Base-by-base conservation (phyloP, 2,113 vertebrate species). In the Elanus axillaris region DNA sequence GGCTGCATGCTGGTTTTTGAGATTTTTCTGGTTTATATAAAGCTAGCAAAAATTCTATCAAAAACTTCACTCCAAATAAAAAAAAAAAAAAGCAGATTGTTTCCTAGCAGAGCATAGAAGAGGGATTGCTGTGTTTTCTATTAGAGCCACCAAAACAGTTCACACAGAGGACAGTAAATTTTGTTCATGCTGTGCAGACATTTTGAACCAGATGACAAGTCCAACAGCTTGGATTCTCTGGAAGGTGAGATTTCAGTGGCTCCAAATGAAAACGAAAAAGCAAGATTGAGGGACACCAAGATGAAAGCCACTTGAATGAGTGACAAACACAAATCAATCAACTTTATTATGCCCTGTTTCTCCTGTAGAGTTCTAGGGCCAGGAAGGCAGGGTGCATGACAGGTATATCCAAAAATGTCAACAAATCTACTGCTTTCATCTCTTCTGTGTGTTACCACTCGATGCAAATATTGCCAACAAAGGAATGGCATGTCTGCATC, bases 271-370 rank as follows among this genome's bases (percentile, higher is more conserved):
- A 98, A 97, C 84, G 92, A 96, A 97, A 96, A 84, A 88, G 78
- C 88, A 85, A 94, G 73, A 92, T 76, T 91, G 91, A 98, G 97
- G 83, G 82, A 84, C 84, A 89, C 85, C 79, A 88, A 97, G 95
- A 95, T 77, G 87, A 96, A 95, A 97, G 84, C 36, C 77, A 86
- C 93, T 94, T 97, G 96, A 96, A 94, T 90, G 91, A 97, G 92
- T 95, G 90, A 96, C 92, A 97, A 96, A 96, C 90, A 89, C 79
- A 96, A 97, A 98, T 98, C 97, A 97, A 97, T 98, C 96, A 96
- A 83, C 48, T 42, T 96, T 96, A 96, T 97, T 93, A 90, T 89
- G 85, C 62, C 88, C 88, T 90, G 71, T 74, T 94, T 95, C 89
- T 98, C 79, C 85, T 59, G 75, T 56, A 83, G 89, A 72, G 77